Base-by-base conservation (phyloP, 2,797 vertebrate species). In the Rousettus madagascariensis region DNA sequence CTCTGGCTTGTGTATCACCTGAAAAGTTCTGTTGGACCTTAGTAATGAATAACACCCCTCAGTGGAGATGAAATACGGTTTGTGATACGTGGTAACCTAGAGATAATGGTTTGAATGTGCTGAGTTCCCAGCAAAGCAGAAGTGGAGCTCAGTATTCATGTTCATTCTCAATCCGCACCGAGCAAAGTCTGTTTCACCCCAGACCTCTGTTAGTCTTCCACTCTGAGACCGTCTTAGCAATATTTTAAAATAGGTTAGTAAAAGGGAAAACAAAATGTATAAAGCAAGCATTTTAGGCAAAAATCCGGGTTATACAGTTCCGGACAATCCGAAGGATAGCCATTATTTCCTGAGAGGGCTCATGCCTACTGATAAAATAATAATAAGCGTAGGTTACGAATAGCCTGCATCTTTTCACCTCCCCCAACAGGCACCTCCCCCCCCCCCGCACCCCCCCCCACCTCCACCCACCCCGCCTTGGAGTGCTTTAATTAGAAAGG, bases 401-500 rank as follows among this genome's bases (percentile, higher is more conserved):
- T 1, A 86, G 79, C 15, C 49, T 6, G 6, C 9, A 15, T n/a
- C 22, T 53, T 36, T 55, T 38, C 65, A 36, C 66, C 57, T 41
- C 4, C 0, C 8, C 13, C 36, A 15, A 13, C 59, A 65, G 38
- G 38, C 5, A 5, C 38, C 9, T 16, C 41, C 66, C 57, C 46
- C 4, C n/a, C n/a, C n/a, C n/a, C n/a, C n/a, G n/a, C n/a, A n/a
- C n/a, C n/a, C 0, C 6, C 13, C 41, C 24, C 22, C 59, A 24
- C 9, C 41, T 4, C 8, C 22, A 22, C 22, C 36, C 11, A 6
- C 41, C 24, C 22, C 59, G 24, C 9, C 41, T 82, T 79, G 90
- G 96, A 89, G 79, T 96, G 95, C 97, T 98, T 98, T 98, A 98
- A 98, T 98, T 92, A 95, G 82, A 95, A 98, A 97, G 78, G 63